Evolutionary conservation across 2,888 invertebrate species (phyloP).

Genomic region (Labia minor): DNA sequence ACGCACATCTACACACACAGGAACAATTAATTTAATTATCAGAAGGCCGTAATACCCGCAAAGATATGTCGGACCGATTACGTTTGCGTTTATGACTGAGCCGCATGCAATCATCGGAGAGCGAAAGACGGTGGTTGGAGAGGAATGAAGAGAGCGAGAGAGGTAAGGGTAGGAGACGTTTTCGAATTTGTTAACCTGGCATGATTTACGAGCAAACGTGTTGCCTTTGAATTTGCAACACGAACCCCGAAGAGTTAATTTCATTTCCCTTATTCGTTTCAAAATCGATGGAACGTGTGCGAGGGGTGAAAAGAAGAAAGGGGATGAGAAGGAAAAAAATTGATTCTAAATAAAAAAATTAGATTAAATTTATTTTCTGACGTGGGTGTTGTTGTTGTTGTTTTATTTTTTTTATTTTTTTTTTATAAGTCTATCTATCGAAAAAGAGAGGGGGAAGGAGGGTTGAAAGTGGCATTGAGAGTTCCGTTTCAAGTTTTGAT

Average conservation of each 20-base stretch:
- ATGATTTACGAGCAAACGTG: constrained; percentile 21
- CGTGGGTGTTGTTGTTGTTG: no score
- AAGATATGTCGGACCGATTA: constrained; percentile 23
- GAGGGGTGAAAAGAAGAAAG: not conserved
- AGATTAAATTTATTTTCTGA: constrained; percentile 4
- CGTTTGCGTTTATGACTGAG: not conserved
- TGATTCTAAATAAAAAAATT: constrained; percentile 13
- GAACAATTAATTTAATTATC: constrained; percentile 25
- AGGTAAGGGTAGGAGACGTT: no score
- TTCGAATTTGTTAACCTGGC: constrained; percentile 3
- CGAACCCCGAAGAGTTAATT: constrained; percentile 7
- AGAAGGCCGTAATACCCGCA: constrained; percentile 17
- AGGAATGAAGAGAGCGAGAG: no score
- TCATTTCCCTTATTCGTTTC: constrained; percentile 13
- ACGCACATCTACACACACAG: constrained; percentile 7
- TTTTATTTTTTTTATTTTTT: no score
- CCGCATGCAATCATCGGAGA: not conserved
- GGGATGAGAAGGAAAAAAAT: not conserved
- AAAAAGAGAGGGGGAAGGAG: not conserved
- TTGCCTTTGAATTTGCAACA: constrained; percentile 19
- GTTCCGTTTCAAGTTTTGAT: not conserved
- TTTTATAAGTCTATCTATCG: not conserved
- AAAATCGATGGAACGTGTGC: not conserved
- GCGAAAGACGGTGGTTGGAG: not conserved
- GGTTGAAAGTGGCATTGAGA: not conserved